Evolutionary conservation across 2,113 vertebrate species (phyloP).

Genomic region (Piliocolobus tephrosceles): DNA sequence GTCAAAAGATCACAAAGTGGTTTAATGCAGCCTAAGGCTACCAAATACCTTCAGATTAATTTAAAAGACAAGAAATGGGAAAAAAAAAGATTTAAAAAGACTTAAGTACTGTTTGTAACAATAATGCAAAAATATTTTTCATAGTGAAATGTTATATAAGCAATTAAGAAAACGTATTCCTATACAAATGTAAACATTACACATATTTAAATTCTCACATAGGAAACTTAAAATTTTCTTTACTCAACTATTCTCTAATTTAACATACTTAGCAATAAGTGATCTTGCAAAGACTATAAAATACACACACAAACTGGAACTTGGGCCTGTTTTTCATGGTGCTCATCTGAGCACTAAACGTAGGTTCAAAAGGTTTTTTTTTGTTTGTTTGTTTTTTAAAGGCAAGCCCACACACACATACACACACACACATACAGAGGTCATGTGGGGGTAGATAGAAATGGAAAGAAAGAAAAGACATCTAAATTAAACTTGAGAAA

Average conservation of each 20-base stretch:
- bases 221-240: not conserved
- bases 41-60: conserved; percentile 88
- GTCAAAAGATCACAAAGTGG: conserved; percentile 95
- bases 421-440: no score
- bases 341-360: not conserved
- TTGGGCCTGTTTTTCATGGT: not conserved
- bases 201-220: conserved; percentile 26
- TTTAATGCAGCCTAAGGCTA: conserved; percentile 93
- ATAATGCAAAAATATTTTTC: conserved; percentile 41
- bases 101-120: not conserved
- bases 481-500: conserved; percentile 8
- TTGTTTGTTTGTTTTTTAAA: not conserved
- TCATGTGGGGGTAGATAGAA: not conserved
- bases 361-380: not conserved
- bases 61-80: conserved; percentile 27
- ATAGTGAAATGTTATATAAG: conserved; percentile 37
- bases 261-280: conserved; percentile 31
- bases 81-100: not conserved
- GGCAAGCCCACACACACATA: not conserved
- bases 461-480: not conserved
- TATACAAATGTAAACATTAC: conserved; percentile 5
- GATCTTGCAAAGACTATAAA: not conserved
- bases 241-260: not conserved
- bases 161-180: conserved; percentile 27
- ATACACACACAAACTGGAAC: not conserved